These are phyloP conservation scores for Ctenopoma multispine DNA, from an alignment of 2,797 vertebrate genomes.

Conservation along the genomic window DNA sequence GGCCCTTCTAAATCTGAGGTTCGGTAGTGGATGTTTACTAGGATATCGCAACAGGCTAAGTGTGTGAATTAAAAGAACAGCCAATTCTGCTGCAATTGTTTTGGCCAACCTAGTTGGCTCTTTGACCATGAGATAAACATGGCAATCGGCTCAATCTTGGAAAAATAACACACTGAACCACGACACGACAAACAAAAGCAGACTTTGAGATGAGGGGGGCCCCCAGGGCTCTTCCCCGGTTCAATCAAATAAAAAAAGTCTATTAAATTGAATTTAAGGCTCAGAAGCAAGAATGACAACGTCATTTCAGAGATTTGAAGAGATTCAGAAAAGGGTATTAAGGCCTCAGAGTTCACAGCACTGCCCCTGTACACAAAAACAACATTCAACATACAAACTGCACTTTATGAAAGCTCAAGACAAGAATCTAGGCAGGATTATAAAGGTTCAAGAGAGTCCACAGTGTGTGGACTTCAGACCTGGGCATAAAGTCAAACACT, in stretches of 20 bases:
- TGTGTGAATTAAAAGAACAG: slow-evolving; percentile 29
- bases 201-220: slow-evolving; percentile 53
- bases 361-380: neutral
- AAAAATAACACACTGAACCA: slow-evolving; percentile 59
- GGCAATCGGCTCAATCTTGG: slow-evolving; percentile 43
- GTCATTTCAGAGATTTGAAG: too few relatives aligned
- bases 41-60: slow-evolving; percentile 29
- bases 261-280: slow-evolving; percentile 38
- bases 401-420: neutral
- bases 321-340: neutral
- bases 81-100: slow-evolving; percentile 50
- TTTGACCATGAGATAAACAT: slow-evolving; percentile 56
- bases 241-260: slow-evolving; percentile 52
- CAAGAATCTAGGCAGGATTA: slow-evolving; percentile 15
- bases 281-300: slow-evolving; percentile 6
- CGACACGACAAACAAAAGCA: slow-evolving; percentile 66
- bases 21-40: slow-evolving; percentile 10
- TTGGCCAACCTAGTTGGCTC: slow-evolving; percentile 47
- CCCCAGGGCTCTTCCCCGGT: slow-evolving; percentile 30
- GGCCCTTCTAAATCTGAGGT: neutral
- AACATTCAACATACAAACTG: neutral
- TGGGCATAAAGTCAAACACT: slow-evolving; percentile 18
- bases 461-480: slow-evolving; percentile 44
- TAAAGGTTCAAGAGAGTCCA: slow-evolving; percentile 23
- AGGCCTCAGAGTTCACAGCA: neutral